Evolutionary conservation across 2,797 vertebrate species (phyloP), one percentile per base, ranked within the genome.

Genomic region (Spinus pinus): DNA sequence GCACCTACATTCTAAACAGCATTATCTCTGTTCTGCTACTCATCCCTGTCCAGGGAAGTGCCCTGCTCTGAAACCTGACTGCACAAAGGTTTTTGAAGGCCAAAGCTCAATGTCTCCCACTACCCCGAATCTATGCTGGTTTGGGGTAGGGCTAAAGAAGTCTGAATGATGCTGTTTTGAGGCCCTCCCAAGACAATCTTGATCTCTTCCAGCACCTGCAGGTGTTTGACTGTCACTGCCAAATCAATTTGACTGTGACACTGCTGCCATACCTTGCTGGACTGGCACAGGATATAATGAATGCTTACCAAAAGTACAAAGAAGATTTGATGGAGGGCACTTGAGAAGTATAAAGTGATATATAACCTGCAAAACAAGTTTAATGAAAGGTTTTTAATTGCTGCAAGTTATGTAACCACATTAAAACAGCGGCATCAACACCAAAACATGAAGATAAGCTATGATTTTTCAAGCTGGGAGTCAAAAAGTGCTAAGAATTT

Each of bases 321-420:
- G 75, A 31, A 24, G 12, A 64, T 71, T 82, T 82, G 46, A 83
- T 44, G 69, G 30, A 86, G 51, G 30, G 30, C 10, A 39, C 33
- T 66, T 64, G 31, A 74, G 84, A 84, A 95, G 53, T 37, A 51
- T 23, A 33, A 94, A 70, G 33, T 0, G 22, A 90, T 93, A 87
- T 23, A 22, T 67, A 83, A 94, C 69, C 57, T 83, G 91, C 22
- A 91, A 91, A 94, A 86, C 85, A 78, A 90, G 81, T 88, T 93
- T 91, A 83, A 91, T 88, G 22, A 94, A 95, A 93, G 41, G 22
- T 10, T 90, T 87, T 54, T 51, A 83, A 87, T 90, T 54, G 27
- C 67, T 54, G 7, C 42, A 31, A 71, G 41, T 81, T 94, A 86
- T 20, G 61, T 89, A 94, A 80, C 57, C 89, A 90, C 89, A 91